Percentiles rank a stretch among this genome's conserved stretches.
Evolutionary conservation across 2,888 invertebrate species (phyloP).

Genomic region (Eupsilia transversa): DNA sequence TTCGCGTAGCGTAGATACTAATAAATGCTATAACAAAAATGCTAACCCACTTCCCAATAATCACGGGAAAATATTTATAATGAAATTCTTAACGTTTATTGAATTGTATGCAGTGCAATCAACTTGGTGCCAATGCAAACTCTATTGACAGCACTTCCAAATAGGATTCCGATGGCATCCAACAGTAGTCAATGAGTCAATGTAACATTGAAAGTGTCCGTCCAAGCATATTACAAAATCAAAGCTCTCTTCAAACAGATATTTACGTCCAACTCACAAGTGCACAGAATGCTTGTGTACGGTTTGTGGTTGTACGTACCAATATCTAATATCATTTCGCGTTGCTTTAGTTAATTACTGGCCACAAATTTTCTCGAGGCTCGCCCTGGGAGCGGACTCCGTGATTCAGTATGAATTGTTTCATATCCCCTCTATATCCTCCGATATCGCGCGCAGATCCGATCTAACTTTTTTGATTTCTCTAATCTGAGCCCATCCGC

Average conservation of each 20-base stretch:
- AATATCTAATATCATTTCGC: not conserved
- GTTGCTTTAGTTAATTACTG: slow-evolving; percentile 25
- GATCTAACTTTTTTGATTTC: slow-evolving; percentile 79
- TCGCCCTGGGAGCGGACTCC: slow-evolving; percentile 44
- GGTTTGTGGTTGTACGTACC: not conserved
- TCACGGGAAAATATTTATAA: not conserved
- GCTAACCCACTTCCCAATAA: not conserved
- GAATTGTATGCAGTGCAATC: not conserved
- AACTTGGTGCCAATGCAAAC: not conserved
- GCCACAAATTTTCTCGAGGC: slow-evolving; percentile 67
- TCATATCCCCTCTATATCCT: slow-evolving; percentile 64
- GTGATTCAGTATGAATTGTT: slow-evolving; percentile 77
- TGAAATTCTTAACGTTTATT: not conserved
- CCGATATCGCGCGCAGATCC: slow-evolving; percentile 69
- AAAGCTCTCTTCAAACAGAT: slow-evolving; percentile 2
- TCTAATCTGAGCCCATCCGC: slow-evolving; percentile 81
- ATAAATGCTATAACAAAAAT: slow-evolving; percentile 6
- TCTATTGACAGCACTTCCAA: not conserved
- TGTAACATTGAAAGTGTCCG: not conserved
- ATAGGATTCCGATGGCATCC: not conserved
- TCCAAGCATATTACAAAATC: not conserved
- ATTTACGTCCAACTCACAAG: not conserved
- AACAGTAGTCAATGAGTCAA: not conserved
- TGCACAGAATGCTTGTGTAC: slow-evolving; percentile 9
- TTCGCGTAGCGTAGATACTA: not conserved